Base-by-base conservation (phyloP, 1,140 invertebrate species). In the Portunus trituberculatus region DNA sequence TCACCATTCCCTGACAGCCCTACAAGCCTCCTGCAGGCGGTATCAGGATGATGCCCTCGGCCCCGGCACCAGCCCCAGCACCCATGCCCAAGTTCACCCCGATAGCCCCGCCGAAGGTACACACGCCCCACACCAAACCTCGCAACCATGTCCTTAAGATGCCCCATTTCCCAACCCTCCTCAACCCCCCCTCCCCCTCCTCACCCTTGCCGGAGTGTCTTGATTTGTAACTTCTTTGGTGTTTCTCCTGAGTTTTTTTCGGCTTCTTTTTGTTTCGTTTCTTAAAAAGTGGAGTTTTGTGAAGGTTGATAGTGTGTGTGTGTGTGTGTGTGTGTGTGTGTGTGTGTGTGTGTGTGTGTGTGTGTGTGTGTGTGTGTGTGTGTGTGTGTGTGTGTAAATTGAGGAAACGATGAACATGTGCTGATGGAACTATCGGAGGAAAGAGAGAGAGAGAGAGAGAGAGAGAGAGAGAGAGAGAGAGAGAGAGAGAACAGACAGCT, bases 11-110 rank as follows among this genome's bases (percentile, higher is more conserved):
- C 92, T 94, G 76, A 76, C 95, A 96, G 95, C 95, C 95, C 76
- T 96, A 87, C 95, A 96, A 96, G 83, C 93, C 95, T 93, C 95
- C 95, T n/a, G 89, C 16, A 39, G 95, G 95, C 67, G 95, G 95
- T 31, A 90, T 96, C 16, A 82, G 93, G 31, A 93, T 96, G 29
- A 67, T 93, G 48, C 84, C 84, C 6, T 46, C 92, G 39, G 39
- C 76, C 32, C 92, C 92, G 29, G 59, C 59, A 82, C 86, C 93
- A 12, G 82, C 83, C 82, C 92, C 92, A 48, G 45, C 39, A 84
- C 93, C 93, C 16, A 83, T 94, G 52, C 93, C 87, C 87, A 90
- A 89, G 87, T 94, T 90, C 67, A 89, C 59, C 90, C 94, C 94
- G 45, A 91, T 92, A 7, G 39, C 94, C 90, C 89, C 83, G n/a